phyloP scores from a whole-genome alignment of 2,113 vertebrate genomes.

The Edolisoma coerulescens region DNA sequence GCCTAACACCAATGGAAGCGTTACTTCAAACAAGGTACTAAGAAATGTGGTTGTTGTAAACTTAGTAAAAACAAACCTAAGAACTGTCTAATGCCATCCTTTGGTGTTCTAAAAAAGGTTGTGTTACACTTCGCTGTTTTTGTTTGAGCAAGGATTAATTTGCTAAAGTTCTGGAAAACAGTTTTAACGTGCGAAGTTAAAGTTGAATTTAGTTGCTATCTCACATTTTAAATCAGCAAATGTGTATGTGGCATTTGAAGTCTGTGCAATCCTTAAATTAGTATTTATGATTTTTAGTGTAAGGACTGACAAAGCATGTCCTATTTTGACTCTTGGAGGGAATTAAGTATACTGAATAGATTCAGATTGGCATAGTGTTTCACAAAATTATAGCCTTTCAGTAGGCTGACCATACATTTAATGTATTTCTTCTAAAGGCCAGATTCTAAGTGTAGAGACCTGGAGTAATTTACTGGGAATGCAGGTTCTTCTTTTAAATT shows the following conservation, averaged over 20 bases:
- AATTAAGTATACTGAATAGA: not conserved
- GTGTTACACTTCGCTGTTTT: not conserved
- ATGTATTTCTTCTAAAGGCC: not conserved
- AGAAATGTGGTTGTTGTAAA: not conserved
- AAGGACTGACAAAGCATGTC: not conserved
- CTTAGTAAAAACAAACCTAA: not conserved
- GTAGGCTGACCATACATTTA: not conserved
- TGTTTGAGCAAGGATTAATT: not conserved
- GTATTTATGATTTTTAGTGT: not conserved
- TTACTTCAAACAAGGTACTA: constrained; percentile 92
- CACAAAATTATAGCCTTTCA: not conserved
- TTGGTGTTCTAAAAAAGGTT: not conserved
- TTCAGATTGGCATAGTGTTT: not conserved
- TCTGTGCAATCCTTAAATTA: not conserved
- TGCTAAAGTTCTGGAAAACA: not conserved
- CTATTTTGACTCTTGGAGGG: not conserved
- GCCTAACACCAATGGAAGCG: constrained; percentile 93
- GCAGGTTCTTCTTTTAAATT: not conserved
- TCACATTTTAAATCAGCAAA: not conserved
- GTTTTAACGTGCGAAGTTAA: not conserved
- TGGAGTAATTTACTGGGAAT: not conserved
- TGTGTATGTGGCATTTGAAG: not conserved
- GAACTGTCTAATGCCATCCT: not conserved
- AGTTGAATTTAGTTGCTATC: not conserved
- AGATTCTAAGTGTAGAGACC: not conserved